phyloP scores from a whole-genome alignment of 2,797 vertebrate species.

The Danionella dracula region DNA sequence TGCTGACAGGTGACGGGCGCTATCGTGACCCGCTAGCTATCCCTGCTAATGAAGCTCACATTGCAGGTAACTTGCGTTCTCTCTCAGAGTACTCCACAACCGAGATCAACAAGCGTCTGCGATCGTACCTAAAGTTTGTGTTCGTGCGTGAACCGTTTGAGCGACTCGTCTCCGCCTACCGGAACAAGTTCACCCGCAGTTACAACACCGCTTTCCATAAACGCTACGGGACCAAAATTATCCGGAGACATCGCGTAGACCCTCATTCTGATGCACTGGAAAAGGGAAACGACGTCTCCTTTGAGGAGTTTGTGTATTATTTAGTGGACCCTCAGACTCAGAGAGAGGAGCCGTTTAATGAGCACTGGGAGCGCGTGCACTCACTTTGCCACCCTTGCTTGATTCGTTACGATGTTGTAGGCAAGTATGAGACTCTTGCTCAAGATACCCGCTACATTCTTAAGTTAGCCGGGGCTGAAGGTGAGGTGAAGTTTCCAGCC shows the following conservation, averaged over 20 bases:
- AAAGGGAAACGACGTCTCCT: constrained; percentile 83
- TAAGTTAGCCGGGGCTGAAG: constrained; percentile 77
- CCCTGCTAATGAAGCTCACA: constrained; percentile 88
- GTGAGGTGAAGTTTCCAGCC: constrained; percentile 73
- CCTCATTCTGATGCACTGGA: constrained; percentile 87
- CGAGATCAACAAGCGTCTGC: constrained; percentile 96
- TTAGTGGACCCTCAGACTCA: constrained; percentile 88
- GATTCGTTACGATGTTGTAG: constrained; percentile 95
- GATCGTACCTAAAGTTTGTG: constrained; percentile 97
- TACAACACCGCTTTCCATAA: constrained; percentile 98
- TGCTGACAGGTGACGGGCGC: constrained; percentile 85
- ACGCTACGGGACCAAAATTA: constrained; percentile 92
- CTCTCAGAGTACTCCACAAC: constrained; percentile 95
- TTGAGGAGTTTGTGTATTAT: constrained; percentile 90
- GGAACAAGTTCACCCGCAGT: constrained; percentile 97
- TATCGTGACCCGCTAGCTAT: constrained; percentile 96
- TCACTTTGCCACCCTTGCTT: constrained; percentile 96
- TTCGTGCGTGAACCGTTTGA: constrained; percentile 97
- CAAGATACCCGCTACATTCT: constrained; percentile 90
- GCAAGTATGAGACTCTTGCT: constrained; percentile 94
- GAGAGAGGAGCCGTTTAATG: constrained; percentile 90
- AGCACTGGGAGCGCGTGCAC: constrained; percentile 95
- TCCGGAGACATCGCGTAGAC: constrained; percentile 89
- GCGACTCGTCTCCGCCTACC: constrained; percentile 93
- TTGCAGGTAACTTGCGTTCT: constrained; percentile 90